Conservation (phyloP, 2,888 invertebrate species). For the Plagodis dolabraria region DNA sequence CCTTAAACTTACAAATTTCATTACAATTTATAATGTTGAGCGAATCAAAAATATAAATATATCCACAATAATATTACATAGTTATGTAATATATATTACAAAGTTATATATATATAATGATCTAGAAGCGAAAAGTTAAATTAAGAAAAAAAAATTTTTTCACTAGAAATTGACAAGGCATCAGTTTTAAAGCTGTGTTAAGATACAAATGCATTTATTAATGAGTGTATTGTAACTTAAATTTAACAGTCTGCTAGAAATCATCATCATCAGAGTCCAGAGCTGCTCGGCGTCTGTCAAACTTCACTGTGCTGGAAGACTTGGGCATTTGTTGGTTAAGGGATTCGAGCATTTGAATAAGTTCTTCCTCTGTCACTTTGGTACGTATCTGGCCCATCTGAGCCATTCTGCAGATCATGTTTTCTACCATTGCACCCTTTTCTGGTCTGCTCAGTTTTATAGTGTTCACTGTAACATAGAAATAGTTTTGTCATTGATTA, state of each 20-base stretch:
- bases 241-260: constrained; percentile 54
- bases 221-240: constrained; percentile 14
- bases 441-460: constrained; percentile 97
- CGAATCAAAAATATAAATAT: too few relatives aligned
- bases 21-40: too few relatives aligned
- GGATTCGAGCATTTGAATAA: constrained; percentile 93
- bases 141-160: constrained; percentile 13
- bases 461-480: constrained; percentile 92
- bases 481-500: not conserved
- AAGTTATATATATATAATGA: too few relatives aligned
- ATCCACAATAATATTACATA: too few relatives aligned
- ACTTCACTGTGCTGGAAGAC: constrained; percentile 92
- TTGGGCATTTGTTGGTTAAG: constrained; percentile 94
- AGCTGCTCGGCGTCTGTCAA: constrained; percentile 94
- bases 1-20: too few relatives aligned
- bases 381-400: constrained; percentile 94
- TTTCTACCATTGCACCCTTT: constrained; percentile 97
- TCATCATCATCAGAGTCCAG: constrained; percentile 93
- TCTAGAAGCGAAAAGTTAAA: constrained; percentile 8
- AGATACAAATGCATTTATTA: constrained; percentile 25
- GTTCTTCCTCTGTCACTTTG: constrained; percentile 93
- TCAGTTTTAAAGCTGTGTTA: constrained; percentile 29
- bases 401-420: constrained; percentile 97
- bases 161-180: constrained; percentile 42
- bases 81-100: too few relatives aligned